Evolutionary conservation across 2,888 invertebrate species (phyloP).

Genomic region (Acanthopleura granulata): DNA sequence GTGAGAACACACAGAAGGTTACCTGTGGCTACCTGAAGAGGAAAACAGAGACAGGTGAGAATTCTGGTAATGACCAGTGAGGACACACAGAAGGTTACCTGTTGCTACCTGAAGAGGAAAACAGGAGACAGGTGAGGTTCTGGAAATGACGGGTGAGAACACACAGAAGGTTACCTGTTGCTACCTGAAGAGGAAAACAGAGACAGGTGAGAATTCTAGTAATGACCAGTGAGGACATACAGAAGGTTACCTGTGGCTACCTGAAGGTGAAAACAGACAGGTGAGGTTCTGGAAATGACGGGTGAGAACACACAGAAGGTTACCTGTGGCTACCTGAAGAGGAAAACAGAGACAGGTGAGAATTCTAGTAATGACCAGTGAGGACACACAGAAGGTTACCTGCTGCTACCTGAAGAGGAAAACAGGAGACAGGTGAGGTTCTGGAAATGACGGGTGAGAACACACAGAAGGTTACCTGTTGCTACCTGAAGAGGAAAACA

Average conservation of each 20-base stretch:
- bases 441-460: slow-evolving; percentile 84
- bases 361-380: slow-evolving; percentile 83
- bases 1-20: slow-evolving; percentile 79
- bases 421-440: slow-evolving; percentile 82
- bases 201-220: slow-evolving; percentile 80
- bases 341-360: slow-evolving; percentile 75
- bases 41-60: not conserved
- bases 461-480: slow-evolving; percentile 81
- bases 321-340: slow-evolving; percentile 75
- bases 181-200: slow-evolving; percentile 61
- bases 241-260: slow-evolving; percentile 80
- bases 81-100: no score
- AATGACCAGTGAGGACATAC: slow-evolving; percentile 81
- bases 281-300: slow-evolving; percentile 87
- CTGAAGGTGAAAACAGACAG: slow-evolving; percentile 66
- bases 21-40: slow-evolving; percentile 75
- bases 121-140: slow-evolving; percentile 80
- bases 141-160: slow-evolving; percentile 85
- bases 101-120: slow-evolving; percentile 60
- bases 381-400: slow-evolving; percentile 83
- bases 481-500: slow-evolving; percentile 63
- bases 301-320: slow-evolving; percentile 79
- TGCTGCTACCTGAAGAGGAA: slow-evolving; percentile 79
- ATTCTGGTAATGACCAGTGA: no score
- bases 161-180: slow-evolving; percentile 80